phyloP scores from a whole-genome alignment of 2,888 invertebrate species.

The Mycalesis mineus region DNA sequence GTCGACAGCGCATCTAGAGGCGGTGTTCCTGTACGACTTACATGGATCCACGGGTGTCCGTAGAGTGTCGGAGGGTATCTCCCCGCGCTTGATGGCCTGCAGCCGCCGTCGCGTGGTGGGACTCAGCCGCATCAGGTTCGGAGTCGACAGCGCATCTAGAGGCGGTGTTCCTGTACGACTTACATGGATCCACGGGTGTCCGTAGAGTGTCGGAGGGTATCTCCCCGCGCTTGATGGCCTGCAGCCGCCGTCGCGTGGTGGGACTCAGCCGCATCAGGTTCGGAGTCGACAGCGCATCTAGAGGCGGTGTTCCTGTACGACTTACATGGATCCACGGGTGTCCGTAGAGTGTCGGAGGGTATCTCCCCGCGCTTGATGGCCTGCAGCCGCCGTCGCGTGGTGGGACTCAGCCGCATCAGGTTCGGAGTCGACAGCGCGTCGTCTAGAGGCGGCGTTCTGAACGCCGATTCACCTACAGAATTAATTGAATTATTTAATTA shows the following conservation, averaged over 20 bases:
- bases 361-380: conserved; percentile 64
- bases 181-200: too few species aligned
- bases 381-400: conserved; percentile 55
- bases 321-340: conserved; percentile 65
- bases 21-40: too few species aligned
- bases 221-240: conserved; percentile 49
- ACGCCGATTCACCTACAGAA: conserved; percentile 27
- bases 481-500: neutral
- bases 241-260: conserved; percentile 56
- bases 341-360: conserved; percentile 64
- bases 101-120: too few species aligned
- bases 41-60: too few species aligned
- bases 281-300: conserved; percentile 62
- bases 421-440: conserved; percentile 65
- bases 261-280: conserved; percentile 59
- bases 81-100: too few species aligned
- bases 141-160: too few species aligned
- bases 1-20: too few species aligned
- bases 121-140: too few species aligned
- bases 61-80: too few species aligned
- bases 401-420: conserved; percentile 55
- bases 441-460: conserved; percentile 58
- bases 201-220: too few species aligned
- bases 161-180: too few species aligned
- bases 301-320: conserved; percentile 48